phyloP scores from a whole-genome alignment of 2,888 invertebrate genomes.

The Synergus itoensis region DNA sequence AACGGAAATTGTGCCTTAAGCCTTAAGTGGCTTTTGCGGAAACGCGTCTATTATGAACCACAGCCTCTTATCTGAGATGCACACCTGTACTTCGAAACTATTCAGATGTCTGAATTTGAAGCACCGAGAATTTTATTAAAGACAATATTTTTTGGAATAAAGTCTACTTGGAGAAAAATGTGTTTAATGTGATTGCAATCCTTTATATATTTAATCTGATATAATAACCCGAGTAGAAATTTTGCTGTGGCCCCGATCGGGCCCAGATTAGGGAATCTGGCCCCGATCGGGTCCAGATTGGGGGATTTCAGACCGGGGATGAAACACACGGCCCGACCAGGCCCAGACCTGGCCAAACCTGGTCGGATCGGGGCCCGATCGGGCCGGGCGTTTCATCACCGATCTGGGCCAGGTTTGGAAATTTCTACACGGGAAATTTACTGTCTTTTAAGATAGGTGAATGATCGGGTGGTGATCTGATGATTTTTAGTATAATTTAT shows the following conservation, averaged over 20 bases:
- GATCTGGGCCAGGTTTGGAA: no score
- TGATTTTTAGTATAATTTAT: background rate
- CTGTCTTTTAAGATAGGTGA: background rate
- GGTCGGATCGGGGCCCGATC: no score
- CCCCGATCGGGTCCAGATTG: no score
- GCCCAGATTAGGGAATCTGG: no score
- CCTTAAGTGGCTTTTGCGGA: conserved; percentile 68
- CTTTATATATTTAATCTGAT: background rate
- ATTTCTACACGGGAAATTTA: no score
- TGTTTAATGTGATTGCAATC: background rate
- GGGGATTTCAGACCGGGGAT: no score
- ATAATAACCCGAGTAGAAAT: no score
- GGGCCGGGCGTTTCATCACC: no score
- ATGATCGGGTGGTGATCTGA: no score
- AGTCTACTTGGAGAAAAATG: background rate
- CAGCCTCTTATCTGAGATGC: background rate
- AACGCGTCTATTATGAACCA: conserved; percentile 45
- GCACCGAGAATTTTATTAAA: background rate
- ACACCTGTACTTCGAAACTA: conserved; percentile 31
- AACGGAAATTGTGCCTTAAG: conserved; percentile 64
- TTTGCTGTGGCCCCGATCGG: no score
- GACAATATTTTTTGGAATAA: conserved; percentile 20
- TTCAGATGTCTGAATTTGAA: background rate
- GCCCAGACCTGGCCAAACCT: no score
- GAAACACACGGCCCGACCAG: no score